phyloP scores from a whole-genome alignment of 2,797 vertebrate species.

The Silurus lanzhouensis region DNA sequence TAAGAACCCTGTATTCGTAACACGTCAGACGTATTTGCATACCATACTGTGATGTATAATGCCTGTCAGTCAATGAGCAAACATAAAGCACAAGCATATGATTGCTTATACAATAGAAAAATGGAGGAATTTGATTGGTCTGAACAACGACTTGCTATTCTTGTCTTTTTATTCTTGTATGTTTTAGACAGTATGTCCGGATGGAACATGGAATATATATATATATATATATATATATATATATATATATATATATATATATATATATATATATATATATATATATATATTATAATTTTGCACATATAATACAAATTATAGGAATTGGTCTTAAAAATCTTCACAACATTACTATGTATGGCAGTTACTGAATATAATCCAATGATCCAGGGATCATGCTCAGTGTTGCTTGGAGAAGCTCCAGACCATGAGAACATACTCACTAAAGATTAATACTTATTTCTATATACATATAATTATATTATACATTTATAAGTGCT shows the following conservation, averaged over 20 bases:
- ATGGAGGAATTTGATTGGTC: not conserved
- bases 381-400: not conserved
- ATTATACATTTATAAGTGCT: not conserved
- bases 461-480: not conserved
- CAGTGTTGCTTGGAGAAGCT: not conserved
- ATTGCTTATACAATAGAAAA: not conserved
- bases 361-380: not conserved
- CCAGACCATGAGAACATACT: not conserved
- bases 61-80: too few relatives aligned
- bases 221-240: not conserved
- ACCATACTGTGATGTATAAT: not conserved
- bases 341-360: not conserved
- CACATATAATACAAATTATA: not conserved
- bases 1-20: not conserved
- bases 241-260: not conserved
- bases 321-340: not conserved
- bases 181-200: not conserved
- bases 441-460: not conserved
- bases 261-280: not conserved
- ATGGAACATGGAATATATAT: not conserved
- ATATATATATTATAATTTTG: not conserved
- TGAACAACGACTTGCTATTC: not conserved
- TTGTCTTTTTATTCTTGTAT: too few relatives aligned
- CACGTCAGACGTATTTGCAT: not conserved
- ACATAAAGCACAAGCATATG: not conserved